phyloP scores from a whole-genome alignment of 92 coral and sea anemone species.

The Porites evermanni region DNA sequence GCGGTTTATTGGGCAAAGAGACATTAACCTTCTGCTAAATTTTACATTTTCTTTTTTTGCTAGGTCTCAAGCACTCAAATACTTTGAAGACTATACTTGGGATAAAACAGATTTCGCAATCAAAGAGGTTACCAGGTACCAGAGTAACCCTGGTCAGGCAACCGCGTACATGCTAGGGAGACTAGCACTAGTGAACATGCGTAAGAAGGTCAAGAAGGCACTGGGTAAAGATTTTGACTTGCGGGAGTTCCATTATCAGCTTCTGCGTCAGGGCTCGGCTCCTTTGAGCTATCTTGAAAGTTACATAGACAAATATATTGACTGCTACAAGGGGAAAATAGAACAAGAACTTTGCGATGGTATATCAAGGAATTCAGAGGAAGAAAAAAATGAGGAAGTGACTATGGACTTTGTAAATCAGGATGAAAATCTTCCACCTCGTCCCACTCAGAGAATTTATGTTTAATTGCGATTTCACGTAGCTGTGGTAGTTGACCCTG shows the following conservation, averaged over 20 bases:
- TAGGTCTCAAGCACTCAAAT: constrained; percentile 82
- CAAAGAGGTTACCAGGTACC: constrained; percentile 98
- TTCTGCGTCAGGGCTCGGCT: constrained; percentile 93
- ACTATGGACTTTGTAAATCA: background rate
- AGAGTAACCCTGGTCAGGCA: constrained; percentile 97
- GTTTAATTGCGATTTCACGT: background rate
- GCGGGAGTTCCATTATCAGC: constrained; percentile 95
- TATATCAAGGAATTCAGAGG: constrained; percentile 12
- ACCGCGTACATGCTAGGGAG: constrained; percentile 98
- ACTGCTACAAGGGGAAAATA: constrained; percentile 58
- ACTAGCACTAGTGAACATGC: constrained; percentile 84
- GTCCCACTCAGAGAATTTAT: constrained; percentile 32
- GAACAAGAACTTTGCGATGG: constrained; percentile 6
- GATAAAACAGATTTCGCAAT: constrained; percentile 91
- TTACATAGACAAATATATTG: constrained; percentile 86
- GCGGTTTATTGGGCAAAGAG: too few species aligned
- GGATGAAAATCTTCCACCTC: constrained; percentile 27
- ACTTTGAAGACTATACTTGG: constrained; percentile 81
- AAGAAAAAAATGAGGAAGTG: background rate
- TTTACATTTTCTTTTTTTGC: background rate
- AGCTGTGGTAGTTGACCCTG: background rate
- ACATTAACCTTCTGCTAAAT: too few species aligned
- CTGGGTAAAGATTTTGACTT: constrained; percentile 75
- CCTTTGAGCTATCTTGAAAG: constrained; percentile 77
- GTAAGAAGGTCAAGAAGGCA: constrained; percentile 75